Base-by-base conservation (phyloP, 1,140 invertebrate genomes). In the Saccostrea echinata region DNA sequence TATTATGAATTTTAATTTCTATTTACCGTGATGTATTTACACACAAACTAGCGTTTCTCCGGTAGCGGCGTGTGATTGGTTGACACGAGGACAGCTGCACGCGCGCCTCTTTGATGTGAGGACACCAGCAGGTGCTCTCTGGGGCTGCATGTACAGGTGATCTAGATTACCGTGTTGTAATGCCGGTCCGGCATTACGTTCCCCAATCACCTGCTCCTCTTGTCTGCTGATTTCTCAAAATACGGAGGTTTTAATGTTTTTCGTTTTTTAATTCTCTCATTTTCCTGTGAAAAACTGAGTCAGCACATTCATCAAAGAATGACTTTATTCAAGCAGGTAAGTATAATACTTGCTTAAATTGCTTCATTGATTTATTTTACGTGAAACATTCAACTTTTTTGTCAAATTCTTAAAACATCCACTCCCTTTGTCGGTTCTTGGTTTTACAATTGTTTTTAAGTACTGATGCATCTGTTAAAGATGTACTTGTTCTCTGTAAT, bases 121-220 rank as follows among this genome's bases (percentile, higher is more conserved):
- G 27, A 33, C 13, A 30, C 27, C 27, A 71, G 68, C 68, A 71
- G 68, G 68, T 71, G 68, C 30, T 71, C 16, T 71, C 30, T 13
- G 24, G 64, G 68, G 18, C 68, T 71, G 68, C 68, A 71, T 71
- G 30, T 33, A 30, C 68, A 71, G 68, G 68, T 71, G 68, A 71
- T 30, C 68, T 71, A 33, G 68, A 71, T 71, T 27, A 27, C 30
- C 27, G 68, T 71, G 27, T 30, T 24, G 68, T 71, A 71, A 71
- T 30, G 68, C 27, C 68, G 27, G 68, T 11, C 68, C 27, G 16
- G 27, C 6, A 27, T 33, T 71, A 71, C 13, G 27, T 33, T 30
- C 27, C 9, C 68, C 68, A 30, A 27, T 16, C 68, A 71, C 68
- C 68, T 71, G 68, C 68, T 33, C 68, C 4, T 61, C n/a, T 21